phyloP scores from a whole-genome alignment of 2,797 vertebrate genomes.

The Eurystomus glaucurus region DNA sequence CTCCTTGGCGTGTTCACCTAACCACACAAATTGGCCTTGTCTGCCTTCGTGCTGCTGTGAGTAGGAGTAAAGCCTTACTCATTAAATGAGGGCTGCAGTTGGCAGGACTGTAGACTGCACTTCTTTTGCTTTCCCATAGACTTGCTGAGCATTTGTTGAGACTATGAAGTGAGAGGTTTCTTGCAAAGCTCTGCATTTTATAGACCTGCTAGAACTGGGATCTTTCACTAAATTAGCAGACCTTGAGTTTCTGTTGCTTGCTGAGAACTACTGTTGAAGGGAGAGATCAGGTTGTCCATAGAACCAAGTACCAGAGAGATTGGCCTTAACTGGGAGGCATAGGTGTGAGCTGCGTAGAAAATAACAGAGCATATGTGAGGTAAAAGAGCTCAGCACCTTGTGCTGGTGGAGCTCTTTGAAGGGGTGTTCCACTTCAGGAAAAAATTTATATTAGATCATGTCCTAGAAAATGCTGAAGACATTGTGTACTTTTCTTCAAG shows the following conservation, averaged over 20 bases:
- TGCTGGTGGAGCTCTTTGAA: not conserved
- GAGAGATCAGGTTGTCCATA: not conserved
- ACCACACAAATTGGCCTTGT: too few relatives aligned
- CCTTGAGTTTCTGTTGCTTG: not conserved
- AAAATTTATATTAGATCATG: not conserved
- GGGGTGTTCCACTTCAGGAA: not conserved
- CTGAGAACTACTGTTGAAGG: not conserved
- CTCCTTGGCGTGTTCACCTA: not conserved
- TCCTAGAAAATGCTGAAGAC: not conserved
- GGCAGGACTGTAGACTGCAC: not conserved
- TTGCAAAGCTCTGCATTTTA: not conserved
- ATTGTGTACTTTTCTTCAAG: not conserved
- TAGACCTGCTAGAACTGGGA: not conserved
- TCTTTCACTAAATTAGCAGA: not conserved
- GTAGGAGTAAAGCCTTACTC: not conserved
- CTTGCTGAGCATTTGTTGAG: not conserved
- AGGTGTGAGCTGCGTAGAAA: not conserved
- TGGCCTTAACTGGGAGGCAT: accelerated
- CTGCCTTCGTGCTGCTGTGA: not conserved
- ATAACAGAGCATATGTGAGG: not conserved
- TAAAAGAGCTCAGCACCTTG: not conserved
- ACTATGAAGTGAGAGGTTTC: not conserved
- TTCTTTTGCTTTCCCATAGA: not conserved
- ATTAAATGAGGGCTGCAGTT: not conserved
- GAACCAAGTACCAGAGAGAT: accelerated